A percentile compares a stretch with the other conserved stretches of the same genome.
Evolutionary conservation across 2,888 invertebrate genomes (phyloP).

Genomic region (Tubulanus polymorphus): DNA sequence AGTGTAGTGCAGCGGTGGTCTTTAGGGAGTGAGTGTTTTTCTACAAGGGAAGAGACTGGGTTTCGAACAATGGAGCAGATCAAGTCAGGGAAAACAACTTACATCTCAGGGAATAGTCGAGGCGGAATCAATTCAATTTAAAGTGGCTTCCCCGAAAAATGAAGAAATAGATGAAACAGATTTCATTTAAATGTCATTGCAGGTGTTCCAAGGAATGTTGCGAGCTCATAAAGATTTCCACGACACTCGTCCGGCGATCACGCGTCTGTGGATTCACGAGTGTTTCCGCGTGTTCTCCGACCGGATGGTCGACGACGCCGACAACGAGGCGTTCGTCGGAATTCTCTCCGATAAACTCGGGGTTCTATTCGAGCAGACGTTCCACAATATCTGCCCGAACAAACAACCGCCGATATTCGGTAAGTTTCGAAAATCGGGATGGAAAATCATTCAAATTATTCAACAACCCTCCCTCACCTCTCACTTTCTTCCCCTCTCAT

Average conservation of each 20-base stretch:
- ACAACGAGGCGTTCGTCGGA: constrained; percentile 71
- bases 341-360: constrained; percentile 72
- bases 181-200: constrained; percentile 15
- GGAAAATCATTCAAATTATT: background rate
- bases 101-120: too few relatives aligned
- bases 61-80: too few relatives aligned
- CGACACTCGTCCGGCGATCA: constrained; percentile 66
- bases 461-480: too few relatives aligned
- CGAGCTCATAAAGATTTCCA: constrained; percentile 74
- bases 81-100: too few relatives aligned
- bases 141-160: too few relatives aligned
- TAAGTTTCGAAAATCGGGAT: constrained; percentile 20
- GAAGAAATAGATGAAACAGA: too few relatives aligned
- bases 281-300: constrained; percentile 79
- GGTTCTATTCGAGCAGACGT: constrained; percentile 74
- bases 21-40: too few relatives aligned
- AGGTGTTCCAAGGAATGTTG: constrained; percentile 71
- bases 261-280: constrained; percentile 83
- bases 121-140: too few relatives aligned
- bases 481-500: too few relatives aligned
- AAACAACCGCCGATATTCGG: constrained; percentile 64
- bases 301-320: constrained; percentile 73
- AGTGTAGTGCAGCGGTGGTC: too few relatives aligned
- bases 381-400: constrained; percentile 71
- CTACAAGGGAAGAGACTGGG: too few relatives aligned